phyloP scores from a whole-genome alignment of 2,888 invertebrate species.

The Aethes cnicana region DNA sequence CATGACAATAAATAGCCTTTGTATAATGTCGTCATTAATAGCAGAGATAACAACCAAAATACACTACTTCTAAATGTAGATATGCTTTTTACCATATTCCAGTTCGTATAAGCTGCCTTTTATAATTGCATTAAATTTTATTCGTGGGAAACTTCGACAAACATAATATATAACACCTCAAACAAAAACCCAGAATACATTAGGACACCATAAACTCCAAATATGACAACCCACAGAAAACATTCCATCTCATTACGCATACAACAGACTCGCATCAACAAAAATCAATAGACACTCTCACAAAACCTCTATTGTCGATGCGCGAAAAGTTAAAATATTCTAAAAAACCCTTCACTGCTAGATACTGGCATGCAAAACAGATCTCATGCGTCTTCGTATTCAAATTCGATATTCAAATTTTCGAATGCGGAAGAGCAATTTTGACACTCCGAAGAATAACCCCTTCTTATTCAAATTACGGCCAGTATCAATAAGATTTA shows the following conservation, averaged over 20 bases:
- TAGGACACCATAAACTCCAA: conserved; percentile 59
- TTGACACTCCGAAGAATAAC: conserved; percentile 79
- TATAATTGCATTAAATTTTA: conserved; percentile 20
- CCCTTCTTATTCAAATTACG: conserved; percentile 75
- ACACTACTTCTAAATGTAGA: too few relatives aligned
- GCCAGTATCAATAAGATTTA: conserved; percentile 67
- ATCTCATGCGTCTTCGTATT: conserved; percentile 53
- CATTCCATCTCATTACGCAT: conserved; percentile 79
- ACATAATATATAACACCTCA: conserved; percentile 52
- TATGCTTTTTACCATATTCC: conserved; percentile 13
- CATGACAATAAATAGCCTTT: too few relatives aligned
- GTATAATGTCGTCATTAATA: too few relatives aligned
- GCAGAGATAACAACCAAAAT: too few relatives aligned
- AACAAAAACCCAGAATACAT: conserved; percentile 53
- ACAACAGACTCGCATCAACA: conserved; percentile 54
- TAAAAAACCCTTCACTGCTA: conserved; percentile 36
- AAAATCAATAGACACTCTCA: conserved; percentile 52
- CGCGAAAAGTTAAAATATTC: conserved; percentile 55
- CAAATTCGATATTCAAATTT: conserved; percentile 76
- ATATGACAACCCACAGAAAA: conserved; percentile 75
- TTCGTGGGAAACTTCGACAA: conserved; percentile 40
- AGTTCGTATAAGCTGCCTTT: conserved; percentile 9
- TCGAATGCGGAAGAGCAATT: conserved; percentile 76
- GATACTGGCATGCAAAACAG: conserved; percentile 74
- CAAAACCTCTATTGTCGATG: conserved; percentile 47